A percentile compares a stretch with the other conserved stretches of the same genome.
phyloP scores from a whole-genome alignment of 2,888 invertebrate species.

The Empis stercorea region DNA sequence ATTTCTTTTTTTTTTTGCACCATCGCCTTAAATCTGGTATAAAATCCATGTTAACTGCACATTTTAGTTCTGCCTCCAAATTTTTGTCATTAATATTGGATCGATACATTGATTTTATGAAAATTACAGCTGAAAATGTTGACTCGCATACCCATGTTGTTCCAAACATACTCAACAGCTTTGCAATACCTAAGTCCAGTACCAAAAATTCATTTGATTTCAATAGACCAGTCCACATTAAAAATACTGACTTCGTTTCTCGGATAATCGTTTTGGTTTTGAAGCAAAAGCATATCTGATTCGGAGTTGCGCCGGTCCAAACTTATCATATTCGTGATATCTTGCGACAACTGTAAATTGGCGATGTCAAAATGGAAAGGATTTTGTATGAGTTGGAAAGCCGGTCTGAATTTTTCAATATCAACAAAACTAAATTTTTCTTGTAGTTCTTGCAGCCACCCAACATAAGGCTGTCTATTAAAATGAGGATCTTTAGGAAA shows the following conservation, averaged over 20 bases:
- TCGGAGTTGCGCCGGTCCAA: neutral
- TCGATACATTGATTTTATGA: neutral
- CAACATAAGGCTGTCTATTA: neutral
- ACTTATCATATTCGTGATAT: neutral
- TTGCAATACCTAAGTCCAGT: neutral
- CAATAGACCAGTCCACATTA: neutral
- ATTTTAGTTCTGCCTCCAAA: neutral
- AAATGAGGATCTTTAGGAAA: neutral
- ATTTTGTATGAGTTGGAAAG: neutral
- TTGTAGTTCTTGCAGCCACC: neutral
- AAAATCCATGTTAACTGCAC: neutral
- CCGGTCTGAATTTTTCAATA: neutral
- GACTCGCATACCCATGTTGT: neutral
- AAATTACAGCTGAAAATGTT: neutral
- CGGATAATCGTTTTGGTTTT: neutral
- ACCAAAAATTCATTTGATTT: neutral
- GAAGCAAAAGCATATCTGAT: neutral
- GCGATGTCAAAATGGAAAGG: neutral
- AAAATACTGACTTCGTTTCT: neutral
- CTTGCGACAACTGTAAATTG: neutral
- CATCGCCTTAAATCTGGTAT: neutral
- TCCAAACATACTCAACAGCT: slow-evolving; percentile 1
- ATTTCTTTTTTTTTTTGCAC: neutral
- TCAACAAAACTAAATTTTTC: neutral
- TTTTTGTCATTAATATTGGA: neutral